Evolutionary conservation across 2,888 invertebrate species (phyloP).

Genomic region (Frankliniella intonsa): DNA sequence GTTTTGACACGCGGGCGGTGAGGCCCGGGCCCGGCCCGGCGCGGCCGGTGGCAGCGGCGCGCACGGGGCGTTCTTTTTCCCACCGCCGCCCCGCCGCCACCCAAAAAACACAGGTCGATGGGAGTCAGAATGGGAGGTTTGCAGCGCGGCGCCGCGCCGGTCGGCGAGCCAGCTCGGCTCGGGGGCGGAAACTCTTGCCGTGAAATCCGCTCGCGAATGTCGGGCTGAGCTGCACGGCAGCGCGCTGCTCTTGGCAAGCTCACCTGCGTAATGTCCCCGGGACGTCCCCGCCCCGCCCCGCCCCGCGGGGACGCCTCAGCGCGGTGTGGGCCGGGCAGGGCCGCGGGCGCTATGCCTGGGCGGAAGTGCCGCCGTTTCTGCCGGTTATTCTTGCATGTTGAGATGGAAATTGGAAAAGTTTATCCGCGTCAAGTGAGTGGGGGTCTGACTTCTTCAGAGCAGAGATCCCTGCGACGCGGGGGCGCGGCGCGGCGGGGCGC

Average conservation of each 20-base stretch:
- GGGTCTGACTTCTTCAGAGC: no score
- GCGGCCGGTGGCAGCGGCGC: no score
- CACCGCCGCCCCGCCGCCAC: no score
- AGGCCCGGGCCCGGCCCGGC: no score
- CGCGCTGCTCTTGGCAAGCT: neutral
- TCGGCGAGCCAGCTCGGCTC: no score
- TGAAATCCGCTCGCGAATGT: neutral
- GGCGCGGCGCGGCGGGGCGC: neutral
- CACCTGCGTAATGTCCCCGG: neutral
- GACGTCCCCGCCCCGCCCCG: neutral
- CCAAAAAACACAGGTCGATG: no score
- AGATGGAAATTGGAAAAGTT: slow-evolving; percentile 25
- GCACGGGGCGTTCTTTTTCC: no score
- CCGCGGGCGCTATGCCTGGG: neutral
- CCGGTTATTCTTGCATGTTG: slow-evolving; percentile 25
- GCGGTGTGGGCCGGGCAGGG: neutral
- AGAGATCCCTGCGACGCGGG: neutral
- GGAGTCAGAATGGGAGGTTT: no score
- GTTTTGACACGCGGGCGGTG: no score
- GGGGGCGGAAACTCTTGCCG: neutral
- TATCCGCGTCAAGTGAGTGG: neutral
- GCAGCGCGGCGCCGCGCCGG: no score
- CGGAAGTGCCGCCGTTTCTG: slow-evolving; percentile 14
- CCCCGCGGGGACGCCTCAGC: neutral
- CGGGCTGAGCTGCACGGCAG: neutral